These are phyloP conservation scores for Tipula unca DNA, from an alignment of 2,888 invertebrate species.

Conservation along the genomic window DNA sequence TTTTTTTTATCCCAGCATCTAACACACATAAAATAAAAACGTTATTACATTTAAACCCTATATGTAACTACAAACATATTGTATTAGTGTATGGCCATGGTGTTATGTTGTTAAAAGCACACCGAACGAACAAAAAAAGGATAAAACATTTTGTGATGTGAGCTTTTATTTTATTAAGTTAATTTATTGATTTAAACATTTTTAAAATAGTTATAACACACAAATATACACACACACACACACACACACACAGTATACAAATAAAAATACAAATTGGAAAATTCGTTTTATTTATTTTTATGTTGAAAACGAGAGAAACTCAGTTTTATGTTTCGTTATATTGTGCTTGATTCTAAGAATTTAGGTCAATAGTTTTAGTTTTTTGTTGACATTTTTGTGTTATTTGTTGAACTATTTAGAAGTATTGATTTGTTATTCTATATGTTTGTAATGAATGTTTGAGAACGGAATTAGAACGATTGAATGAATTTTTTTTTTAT, in stretches of 20 bases:
- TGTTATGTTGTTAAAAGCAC: background rate
- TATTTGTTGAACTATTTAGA: background rate
- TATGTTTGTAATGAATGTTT: background rate
- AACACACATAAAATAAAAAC: background rate
- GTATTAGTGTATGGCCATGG: background rate
- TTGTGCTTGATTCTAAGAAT: background rate
- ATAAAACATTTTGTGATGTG: background rate
- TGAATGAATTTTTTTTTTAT: too few species aligned
- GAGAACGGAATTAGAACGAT: background rate
- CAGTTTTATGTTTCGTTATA: background rate
- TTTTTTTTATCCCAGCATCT: background rate
- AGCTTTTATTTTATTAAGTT: background rate
- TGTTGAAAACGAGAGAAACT: background rate
- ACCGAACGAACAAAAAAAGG: background rate
- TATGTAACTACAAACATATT: background rate
- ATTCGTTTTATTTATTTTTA: background rate
- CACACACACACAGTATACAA: background rate
- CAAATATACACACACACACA: background rate
- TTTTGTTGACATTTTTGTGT: background rate
- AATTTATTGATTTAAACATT: conserved; percentile 2
- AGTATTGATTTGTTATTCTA: background rate
- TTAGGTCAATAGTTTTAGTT: background rate
- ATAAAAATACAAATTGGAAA: background rate
- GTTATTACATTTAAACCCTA: background rate
- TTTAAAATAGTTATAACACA: background rate